A percentile compares a stretch with the other conserved stretches of the same genome.
Conservation (phyloP, 1,140 invertebrate genomes). For the Ridgeia piscesae region DNA sequence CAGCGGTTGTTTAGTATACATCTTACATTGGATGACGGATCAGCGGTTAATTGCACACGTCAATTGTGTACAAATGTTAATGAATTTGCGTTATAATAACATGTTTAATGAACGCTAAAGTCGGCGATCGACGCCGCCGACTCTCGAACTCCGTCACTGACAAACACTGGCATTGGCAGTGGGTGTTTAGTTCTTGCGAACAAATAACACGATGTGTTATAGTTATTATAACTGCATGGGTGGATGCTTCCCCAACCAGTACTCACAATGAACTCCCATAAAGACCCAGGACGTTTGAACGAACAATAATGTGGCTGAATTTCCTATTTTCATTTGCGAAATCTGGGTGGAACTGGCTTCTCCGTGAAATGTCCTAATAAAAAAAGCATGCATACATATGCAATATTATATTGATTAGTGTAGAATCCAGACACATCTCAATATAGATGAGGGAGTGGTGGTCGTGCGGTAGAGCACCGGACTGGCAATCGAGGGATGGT, state of each 20-base stretch:
- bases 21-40: neutral
- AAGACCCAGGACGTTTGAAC: neutral
- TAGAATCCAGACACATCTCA: too few species aligned
- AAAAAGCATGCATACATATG: too few species aligned
- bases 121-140: neutral
- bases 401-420: too few species aligned
- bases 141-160: neutral
- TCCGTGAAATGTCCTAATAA: neutral
- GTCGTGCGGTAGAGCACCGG: too few species aligned
- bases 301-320: neutral
- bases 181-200: neutral
- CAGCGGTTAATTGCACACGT: neutral
- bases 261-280: neutral
- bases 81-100: neutral
- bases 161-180: neutral
- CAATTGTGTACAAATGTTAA: neutral
- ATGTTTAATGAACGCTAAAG: neutral
- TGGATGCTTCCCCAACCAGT: neutral
- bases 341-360: neutral
- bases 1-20: neutral
- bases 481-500: too few species aligned
- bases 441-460: too few species aligned
- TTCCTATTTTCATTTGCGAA: neutral
- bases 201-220: neutral
- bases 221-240: neutral